Evolutionary conservation across 2,797 vertebrate genomes (phyloP).

Genomic region (Cyclura pinguis): DNA sequence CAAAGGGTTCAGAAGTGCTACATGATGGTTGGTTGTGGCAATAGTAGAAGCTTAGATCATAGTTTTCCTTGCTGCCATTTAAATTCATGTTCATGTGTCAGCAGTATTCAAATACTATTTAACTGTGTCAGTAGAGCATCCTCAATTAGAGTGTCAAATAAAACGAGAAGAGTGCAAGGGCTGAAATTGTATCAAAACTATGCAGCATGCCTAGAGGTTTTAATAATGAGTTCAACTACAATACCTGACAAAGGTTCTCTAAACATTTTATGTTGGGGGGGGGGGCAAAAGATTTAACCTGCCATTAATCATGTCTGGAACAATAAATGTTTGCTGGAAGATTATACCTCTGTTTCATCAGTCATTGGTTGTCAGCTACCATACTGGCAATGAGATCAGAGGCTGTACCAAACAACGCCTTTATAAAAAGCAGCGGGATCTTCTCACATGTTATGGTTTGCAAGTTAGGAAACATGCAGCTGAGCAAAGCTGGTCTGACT

Average conservation of each 20-base stretch:
- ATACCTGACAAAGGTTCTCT: conserved; percentile 27
- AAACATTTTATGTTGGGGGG: conserved; percentile 25
- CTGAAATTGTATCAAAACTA: conserved; percentile 4
- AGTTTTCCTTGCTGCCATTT: conserved; percentile 2
- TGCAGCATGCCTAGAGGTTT: conserved; percentile 6
- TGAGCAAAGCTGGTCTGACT: background rate
- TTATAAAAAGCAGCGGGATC: background rate
- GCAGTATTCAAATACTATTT: conserved; percentile 5
- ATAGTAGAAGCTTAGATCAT: background rate
- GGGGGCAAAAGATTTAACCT: conserved; percentile 21
- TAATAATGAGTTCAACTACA: background rate
- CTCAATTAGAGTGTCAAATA: accelerated
- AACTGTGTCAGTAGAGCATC: conserved; percentile 28
- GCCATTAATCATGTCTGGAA: conserved; percentile 18
- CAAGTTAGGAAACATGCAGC: background rate
- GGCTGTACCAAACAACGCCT: background rate
- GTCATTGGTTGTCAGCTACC: conserved; percentile 19
- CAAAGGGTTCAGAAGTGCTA: background rate
- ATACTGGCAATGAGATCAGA: background rate
- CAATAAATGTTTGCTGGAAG: conserved; percentile 34
- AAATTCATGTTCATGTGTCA: conserved; percentile 5
- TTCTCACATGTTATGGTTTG: background rate
- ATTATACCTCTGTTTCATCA: conserved; percentile 27
- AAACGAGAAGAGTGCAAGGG: conserved; percentile 4
- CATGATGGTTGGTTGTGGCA: background rate